Base-by-base conservation (phyloP, 2,888 invertebrate species). In the Oligia latruncula region DNA sequence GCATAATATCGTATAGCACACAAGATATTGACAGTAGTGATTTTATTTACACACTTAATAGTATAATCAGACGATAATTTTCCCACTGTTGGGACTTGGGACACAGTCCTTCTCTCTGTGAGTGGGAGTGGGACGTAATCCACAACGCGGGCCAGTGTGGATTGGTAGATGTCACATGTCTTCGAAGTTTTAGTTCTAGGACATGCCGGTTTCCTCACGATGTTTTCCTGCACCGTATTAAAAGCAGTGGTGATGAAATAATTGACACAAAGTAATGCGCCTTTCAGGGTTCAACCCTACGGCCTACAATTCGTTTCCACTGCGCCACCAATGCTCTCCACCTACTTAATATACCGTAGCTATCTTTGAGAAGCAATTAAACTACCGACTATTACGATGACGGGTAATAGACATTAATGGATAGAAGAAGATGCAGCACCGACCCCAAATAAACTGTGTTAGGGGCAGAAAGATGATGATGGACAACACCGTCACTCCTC, bases 21-120 rank as follows among this genome's bases (percentile, higher is more conserved):
- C 29, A 55, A 71, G 66, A 71, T 67, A 80, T 80, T 72, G 60
- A 62, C 72, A 80, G 11, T 46, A 72, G 60, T 35, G 66, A 52
- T 60, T 46, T 46, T 66, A 68, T 46, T 65, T 23, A 46, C 46
- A 15, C 29, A 49, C 6, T 67, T 40, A 11, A 46, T 68, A 68
- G n/a, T 9, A n/a, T 23, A 11, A 58, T 58, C n/a, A 11, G n/a
- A 11, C 4, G 58, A 23, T 11, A 60, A 60, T n/a, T 2, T 60
- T 58, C 55, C 23, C 55, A 58, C 23, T 58, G n/a, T n/a, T n/a
- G n/a, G n/a, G 23, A 55, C 23, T 55, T 55, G 55, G 9, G 8
- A 23, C 23, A 58, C 3, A 58, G 55, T 0, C n/a, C 58, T 58
- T n/a, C 11, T 60, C 58, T 60, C 58, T 60, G 58, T 58, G 23